Base-by-base conservation (phyloP, 2,797 vertebrate species). In the Peromyscus nudipes region DNA sequence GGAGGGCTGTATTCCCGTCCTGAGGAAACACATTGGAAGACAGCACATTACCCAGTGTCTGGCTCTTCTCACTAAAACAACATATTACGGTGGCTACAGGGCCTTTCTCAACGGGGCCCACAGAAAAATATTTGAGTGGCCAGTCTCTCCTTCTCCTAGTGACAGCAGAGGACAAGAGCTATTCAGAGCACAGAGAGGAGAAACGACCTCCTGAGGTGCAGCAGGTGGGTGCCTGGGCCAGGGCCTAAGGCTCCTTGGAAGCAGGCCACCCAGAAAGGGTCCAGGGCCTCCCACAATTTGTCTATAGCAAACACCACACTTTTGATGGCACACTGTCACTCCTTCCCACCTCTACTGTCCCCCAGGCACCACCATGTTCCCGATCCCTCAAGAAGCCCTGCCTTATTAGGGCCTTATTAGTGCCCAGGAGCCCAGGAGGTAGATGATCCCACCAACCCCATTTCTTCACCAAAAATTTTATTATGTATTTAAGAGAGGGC, bases 1-100 rank as follows among this genome's bases (percentile, higher is more conserved):
- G 99, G 60, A 99, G 99, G 76, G 99, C 99, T 0, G 99, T 99
- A 98, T 99, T 99, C 10, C 99, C 99, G 49, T 99, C 99, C 99
- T 99, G 98, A 80, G 85, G 97, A 97, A 64, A 64, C 79, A 97
- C 95, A 97, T 3, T 62, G 23, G 84, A 29, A 82, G 31, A 86
- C 23, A 14, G 49, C n/a, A 40, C 11, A 6, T 94, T 46, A 95
- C 19, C 89, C 34, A 64, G 12, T 27, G 64, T 49, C 81, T 37
- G n/a, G 12, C 6, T 43, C 19, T 3, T 40, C 60, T 64, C n/a
- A 6, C 12, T 3, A 1, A 4, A 12, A 14, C 69, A 60, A 34
- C 7, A 8, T 4, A 37, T 3, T 46, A 2, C 0, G 2, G 34
- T n/a, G 5, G 34, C 75, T 40, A 31, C 6, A 75, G 69, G 77